Evolutionary conservation across 2,797 vertebrate species (phyloP).

Genomic region (Meda fulgida): DNA sequence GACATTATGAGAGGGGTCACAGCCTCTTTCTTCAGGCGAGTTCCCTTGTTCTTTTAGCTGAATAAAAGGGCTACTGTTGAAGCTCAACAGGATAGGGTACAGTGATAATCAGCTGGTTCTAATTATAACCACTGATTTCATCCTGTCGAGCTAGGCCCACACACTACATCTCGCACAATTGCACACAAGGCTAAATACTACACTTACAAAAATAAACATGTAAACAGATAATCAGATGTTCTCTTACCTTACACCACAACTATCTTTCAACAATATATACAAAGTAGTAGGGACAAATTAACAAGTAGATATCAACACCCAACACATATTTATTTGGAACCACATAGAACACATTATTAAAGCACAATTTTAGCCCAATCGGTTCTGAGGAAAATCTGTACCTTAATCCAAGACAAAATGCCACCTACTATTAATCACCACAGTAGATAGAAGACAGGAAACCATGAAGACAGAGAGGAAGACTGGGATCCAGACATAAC

Average conservation of each 20-base stretch:
- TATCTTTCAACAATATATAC: background rate
- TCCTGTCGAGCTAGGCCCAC: conserved; percentile 66
- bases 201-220: background rate
- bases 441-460: background rate
- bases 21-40: conserved; percentile 24
- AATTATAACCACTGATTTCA: conserved; percentile 77
- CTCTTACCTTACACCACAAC: background rate
- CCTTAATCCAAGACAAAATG: background rate
- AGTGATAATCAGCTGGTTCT: conserved; percentile 72
- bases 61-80: conserved; percentile 55
- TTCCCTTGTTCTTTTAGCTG: conserved; percentile 44
- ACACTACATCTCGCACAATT: conserved; percentile 34
- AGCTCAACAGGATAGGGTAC: conserved; percentile 61
- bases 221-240: background rate
- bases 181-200: background rate
- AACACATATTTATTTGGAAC: background rate
- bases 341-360: background rate
- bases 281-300: background rate
- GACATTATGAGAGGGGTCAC: conserved; percentile 43
- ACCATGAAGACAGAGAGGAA: background rate
- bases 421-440: background rate
- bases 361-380: background rate
- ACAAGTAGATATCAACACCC: background rate
- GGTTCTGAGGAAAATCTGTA: background rate
- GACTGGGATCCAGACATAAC: background rate